Evolutionary conservation across 2,888 invertebrate species (phyloP), one percentile per base, ranked within the genome.

Genomic region (Noctua pronuba): DNA sequence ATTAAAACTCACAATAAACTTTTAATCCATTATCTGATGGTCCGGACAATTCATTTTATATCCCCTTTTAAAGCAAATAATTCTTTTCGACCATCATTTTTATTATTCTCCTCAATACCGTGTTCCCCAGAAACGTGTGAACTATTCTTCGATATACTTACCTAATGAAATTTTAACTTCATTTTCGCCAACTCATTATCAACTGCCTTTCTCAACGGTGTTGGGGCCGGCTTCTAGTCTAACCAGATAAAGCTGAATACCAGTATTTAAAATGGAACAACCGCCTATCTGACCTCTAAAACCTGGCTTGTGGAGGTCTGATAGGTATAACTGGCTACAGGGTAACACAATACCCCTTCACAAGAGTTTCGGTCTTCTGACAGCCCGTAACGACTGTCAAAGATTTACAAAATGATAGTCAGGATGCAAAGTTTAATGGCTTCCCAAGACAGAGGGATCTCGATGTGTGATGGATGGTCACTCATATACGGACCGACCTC

Each of bases 11-110:
- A 60, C 73, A 31, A 64, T 79, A 79, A 62, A 79, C 18, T 28
- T 74, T 65, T 41, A 79, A 75, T 79, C 46, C 79, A 64, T 24
- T 79, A 64, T 55, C 55, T 18, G 68, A 41, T 41, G 41, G 46
- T 68, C 24, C 11, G 55, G 49, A 69, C 49, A 65, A 35, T 75
- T 69, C 31, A 67, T 67, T 80, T 76, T 46, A 70, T 52, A n/a
- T 49, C 31, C 28, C n/a, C 10, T 68, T 79, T 68, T 35, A 65
- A 41, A 58, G 55, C 46, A 75, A 74, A 75, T 58, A 64, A 73
- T 72, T 13, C 3, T 77, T 46, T 35, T 11, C 24, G 16, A 13
- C 58, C 8, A 49, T 58, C 21, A 35, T 41, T 76, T 24, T 49
- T 67, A 75, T 77, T 77, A 38, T 67, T 58, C 4, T 75, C 24